Evolutionary conservation across 2,113 vertebrate species (phyloP), one percentile per base, ranked within the genome.

Genomic region (Geococcyx californianus): DNA sequence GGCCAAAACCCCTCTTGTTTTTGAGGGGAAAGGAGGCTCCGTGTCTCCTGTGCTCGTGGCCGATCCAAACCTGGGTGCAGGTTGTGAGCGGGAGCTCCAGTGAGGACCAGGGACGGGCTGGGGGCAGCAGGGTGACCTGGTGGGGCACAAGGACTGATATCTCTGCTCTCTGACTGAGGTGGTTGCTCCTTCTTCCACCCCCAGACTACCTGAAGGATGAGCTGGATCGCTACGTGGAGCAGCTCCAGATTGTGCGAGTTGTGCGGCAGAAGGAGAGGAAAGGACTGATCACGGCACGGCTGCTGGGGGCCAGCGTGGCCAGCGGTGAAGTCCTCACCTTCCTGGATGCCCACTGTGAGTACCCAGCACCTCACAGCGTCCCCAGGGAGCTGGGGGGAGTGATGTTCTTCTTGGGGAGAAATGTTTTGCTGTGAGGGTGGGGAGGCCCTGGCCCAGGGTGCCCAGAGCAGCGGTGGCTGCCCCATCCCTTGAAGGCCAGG

Each of bases 321-420:
- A 98, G 96, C 26, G 99, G 98, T 0, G 98, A 99, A 68, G 98
- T 99, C 81, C 98, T 99, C 70, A 99, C 99, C 66, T 99, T 99
- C 98, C 97, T 99, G 40, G 99, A 99, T 42, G 98, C 99, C 66
- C 99, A 99, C 97, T 99, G 99, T 99, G 96, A 99, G 99, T 97
- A 84, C 1, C 33, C 33, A 3, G 12, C 36, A 19, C 20, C 44
- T 31, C 25, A n/a, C 0, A 2, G 4, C 23, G 1, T 21, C 45
- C 38, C 3, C 7, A 2, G 19, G 31, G 11, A 8, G 36, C 51
- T 2, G 1, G 4, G 12, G 2, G 6, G 3, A 17, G 29, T 31
- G 28, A 55, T 29, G 29, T 55, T 54, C 18, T 47, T 47, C 47
- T 49, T 24, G 21, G 47, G 23, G 11, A 23, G 23, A 24, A 49